Evolutionary conservation across 1,140 invertebrate genomes (phyloP), one percentile per base, ranked within the genome.

Genomic region (Drosophila ironensis): DNA sequence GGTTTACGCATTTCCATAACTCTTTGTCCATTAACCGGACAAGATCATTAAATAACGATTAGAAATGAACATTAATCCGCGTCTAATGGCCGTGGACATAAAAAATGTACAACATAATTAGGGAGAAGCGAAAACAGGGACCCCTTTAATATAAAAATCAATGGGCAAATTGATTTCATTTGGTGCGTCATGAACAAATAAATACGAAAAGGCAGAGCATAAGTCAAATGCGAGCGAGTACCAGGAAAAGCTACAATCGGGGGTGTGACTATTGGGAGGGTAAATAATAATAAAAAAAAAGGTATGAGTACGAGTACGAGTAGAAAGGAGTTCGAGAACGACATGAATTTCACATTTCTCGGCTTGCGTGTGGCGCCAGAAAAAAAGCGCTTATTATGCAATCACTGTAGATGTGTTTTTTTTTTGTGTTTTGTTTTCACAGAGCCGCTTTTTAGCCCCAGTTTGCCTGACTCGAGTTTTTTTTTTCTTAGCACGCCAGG

Each of bases 311-410:
- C n/a, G n/a, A n/a, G n/a, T n/a, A n/a, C n/a, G 2, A 6, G 24
- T 11, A 41, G 61, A 42, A 35, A 24, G 35, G 22, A 47, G 33
- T 52, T 45, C 28, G 14, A 41, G 42, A 40, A 40, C 48, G 70
- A 70, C 73, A 74, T 71, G 60, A 74, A 84, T 68, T 86, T 86
- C 74, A 70, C 73, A 84, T 84, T 84, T 74, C 64, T 66, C 40
- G 57, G 59, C 63, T 86, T 80, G 81, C 81, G 81, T 86, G 81
- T 67, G 81, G 81, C 81, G 81, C 82, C 81, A 86, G 73, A 54
- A 70, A 54, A 70, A 72, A 77, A 82, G 67, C 69, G 73, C 70
- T 78, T 84, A 78, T 84, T 84, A 84, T 84, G 78, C 78, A 84
- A 84, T 84, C 78, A 84, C 78, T 84, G 78, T 84, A 75, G 73